A percentile compares a stretch with the other conserved stretches of the same genome.
Conservation (phyloP, 2,113 vertebrate species). For the Brienomyrus longianalis region DNA sequence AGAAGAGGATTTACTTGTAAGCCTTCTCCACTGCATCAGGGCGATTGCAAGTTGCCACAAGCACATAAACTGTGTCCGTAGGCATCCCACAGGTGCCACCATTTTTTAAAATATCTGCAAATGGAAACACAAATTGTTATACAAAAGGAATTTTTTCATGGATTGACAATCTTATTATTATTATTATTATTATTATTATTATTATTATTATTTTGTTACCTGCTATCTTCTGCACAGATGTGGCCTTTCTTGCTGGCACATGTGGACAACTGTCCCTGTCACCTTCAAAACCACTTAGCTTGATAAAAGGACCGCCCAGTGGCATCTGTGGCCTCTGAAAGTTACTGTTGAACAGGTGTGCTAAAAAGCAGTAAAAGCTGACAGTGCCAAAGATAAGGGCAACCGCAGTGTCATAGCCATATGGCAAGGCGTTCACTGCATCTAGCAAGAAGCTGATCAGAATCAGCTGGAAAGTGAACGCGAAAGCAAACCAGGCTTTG, state of each 20-base stretch:
- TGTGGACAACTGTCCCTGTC: constrained; percentile 62
- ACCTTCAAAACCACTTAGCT: constrained; percentile 58
- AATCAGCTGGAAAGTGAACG: constrained; percentile 70
- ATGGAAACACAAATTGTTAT: not conserved
- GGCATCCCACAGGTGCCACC: constrained; percentile 80
- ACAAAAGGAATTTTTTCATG: constrained; percentile 54
- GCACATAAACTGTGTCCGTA: constrained; percentile 82
- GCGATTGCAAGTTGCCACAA: constrained; percentile 79
- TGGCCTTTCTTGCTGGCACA: constrained; percentile 67
- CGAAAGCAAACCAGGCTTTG: constrained; percentile 67
- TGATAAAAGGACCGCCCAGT: constrained; percentile 63
- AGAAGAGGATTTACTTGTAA: constrained; percentile 61
- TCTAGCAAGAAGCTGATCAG: constrained; percentile 77
- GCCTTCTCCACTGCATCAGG: constrained; percentile 78
- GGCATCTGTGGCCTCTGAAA: constrained; percentile 69
- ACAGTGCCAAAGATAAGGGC: constrained; percentile 72
- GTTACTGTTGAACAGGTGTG: constrained; percentile 62
- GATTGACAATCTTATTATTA: not conserved
- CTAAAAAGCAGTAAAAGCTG: constrained; percentile 81
- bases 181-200: not conserved
- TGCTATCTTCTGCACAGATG: constrained; percentile 76
- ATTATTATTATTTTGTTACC: constrained; percentile 48
- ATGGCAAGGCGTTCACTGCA: constrained; percentile 57
- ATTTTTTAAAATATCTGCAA: constrained; percentile 76
- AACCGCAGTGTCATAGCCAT: constrained; percentile 70